Evolutionary conservation across 2,113 vertebrate genomes (phyloP).

Genomic region (Spheniscus mendiculus): DNA sequence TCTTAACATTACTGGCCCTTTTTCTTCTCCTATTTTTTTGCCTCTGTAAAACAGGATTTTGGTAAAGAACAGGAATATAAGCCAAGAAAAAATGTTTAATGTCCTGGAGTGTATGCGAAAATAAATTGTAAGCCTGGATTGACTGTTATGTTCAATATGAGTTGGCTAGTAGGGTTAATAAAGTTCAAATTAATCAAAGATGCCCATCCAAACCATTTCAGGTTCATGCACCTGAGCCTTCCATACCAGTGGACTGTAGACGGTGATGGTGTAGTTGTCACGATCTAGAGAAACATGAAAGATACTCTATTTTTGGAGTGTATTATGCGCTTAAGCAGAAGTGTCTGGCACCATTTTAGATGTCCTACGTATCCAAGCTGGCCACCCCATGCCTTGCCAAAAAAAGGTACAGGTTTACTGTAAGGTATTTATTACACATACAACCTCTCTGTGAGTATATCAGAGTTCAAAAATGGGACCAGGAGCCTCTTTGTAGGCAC

Average conservation of each 20-base stretch:
- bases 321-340: background rate
- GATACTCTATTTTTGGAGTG: background rate
- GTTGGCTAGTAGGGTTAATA: background rate
- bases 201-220: background rate
- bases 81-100: background rate
- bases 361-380: background rate
- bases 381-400: background rate
- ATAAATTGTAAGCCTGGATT: background rate
- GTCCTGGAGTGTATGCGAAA: background rate
- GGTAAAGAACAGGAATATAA: background rate
- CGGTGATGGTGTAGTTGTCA: background rate
- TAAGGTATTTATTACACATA: background rate
- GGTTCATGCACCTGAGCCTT: background rate
- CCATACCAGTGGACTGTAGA: background rate
- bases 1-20: background rate
- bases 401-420: background rate
- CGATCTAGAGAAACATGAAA: background rate
- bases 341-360: background rate
- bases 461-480: background rate
- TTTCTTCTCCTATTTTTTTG: background rate
- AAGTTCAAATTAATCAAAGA: background rate
- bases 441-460: background rate
- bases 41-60: background rate
- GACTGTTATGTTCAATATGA: background rate
- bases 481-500: background rate